A percentile compares a stretch with the other conserved stretches of the same genome.
phyloP scores from a whole-genome alignment of 2,888 invertebrate genomes.

The Troides helena region DNA sequence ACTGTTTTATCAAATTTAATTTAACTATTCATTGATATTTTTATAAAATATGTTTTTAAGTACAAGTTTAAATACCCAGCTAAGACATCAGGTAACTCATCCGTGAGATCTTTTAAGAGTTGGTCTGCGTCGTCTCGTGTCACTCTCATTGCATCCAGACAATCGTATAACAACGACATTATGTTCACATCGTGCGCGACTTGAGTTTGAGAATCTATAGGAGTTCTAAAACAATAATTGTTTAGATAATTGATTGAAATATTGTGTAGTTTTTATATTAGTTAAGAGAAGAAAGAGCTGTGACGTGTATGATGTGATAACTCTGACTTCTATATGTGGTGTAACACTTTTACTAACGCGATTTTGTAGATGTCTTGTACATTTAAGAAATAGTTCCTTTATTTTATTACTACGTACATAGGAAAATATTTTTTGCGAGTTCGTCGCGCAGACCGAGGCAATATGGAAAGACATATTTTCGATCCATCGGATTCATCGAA shows the following conservation, averaged over 20 bases:
- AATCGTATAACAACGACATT: conserved; percentile 60
- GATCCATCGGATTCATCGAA: conserved; percentile 42
- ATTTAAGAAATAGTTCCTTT: too few relatives aligned
- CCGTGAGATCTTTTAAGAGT: conserved; percentile 55
- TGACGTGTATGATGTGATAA: too few relatives aligned
- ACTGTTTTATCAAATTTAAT: too few relatives aligned
- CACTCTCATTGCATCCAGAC: conserved; percentile 62
- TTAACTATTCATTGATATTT: too few relatives aligned
- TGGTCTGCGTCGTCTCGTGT: conserved; percentile 55
- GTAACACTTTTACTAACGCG: too few relatives aligned
- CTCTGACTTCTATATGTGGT: too few relatives aligned
- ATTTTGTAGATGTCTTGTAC: too few relatives aligned
- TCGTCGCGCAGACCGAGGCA: conserved; percentile 40
- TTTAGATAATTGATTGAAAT: too few relatives aligned
- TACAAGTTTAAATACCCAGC: conserved; percentile 47
- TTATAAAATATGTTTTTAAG: too few relatives aligned
- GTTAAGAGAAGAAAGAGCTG: too few relatives aligned
- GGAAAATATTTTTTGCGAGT: conserved; percentile 62
- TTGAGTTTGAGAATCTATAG: conserved; percentile 48
- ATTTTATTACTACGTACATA: conserved; percentile 48
- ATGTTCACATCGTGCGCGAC: conserved; percentile 54
- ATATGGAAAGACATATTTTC: conserved; percentile 49
- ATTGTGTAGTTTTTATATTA: too few relatives aligned
- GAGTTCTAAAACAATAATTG: conserved; percentile 43
- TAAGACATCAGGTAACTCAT: conserved; percentile 53